Percentiles rank a stretch among this genome's conserved stretches.
These are phyloP conservation scores for Etia nguti DNA, from an alignment of 2,113 vertebrate genomes.

Conservation along the genomic window DNA sequence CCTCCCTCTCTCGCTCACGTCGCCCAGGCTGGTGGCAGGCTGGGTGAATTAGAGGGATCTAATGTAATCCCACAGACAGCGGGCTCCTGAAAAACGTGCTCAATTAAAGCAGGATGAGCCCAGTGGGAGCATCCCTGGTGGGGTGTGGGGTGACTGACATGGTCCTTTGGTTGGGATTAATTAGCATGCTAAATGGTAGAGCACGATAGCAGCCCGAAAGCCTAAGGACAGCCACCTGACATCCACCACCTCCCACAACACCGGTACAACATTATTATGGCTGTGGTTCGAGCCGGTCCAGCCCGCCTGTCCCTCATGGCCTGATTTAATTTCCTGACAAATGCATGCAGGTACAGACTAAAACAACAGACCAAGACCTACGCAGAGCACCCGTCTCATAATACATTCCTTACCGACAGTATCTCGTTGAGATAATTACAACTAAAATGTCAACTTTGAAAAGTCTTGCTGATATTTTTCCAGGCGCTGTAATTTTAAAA, in stretches of 20 bases:
- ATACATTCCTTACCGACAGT: background rate
- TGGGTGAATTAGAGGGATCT: conserved; percentile 65
- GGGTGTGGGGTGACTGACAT: conserved; percentile 70
- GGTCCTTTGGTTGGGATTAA: conserved; percentile 71
- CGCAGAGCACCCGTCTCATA: background rate
- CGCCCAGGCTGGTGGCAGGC: conserved; percentile 45
- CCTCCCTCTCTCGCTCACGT: conserved; percentile 15
- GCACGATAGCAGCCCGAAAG: conserved; percentile 47
- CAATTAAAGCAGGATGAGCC: conserved; percentile 74
- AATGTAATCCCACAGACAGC: conserved; percentile 70
- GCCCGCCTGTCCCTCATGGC: background rate
- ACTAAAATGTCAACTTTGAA: background rate
- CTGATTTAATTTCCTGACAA: background rate
- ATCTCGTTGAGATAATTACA: background rate
- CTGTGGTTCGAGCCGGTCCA: background rate
- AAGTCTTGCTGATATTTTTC: background rate
- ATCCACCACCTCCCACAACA: conserved; percentile 27
- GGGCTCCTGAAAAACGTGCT: conserved; percentile 62
- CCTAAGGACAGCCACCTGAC: conserved; percentile 47
- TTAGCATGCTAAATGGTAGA: conserved; percentile 73
- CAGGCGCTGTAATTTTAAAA: background rate
- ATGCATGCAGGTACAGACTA: background rate
- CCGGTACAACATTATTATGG: background rate
- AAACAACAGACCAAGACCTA: background rate
- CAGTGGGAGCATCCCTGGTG: conserved; percentile 62